phyloP scores from a whole-genome alignment of 2,113 vertebrate genomes.

The Galeopterus variegatus region DNA sequence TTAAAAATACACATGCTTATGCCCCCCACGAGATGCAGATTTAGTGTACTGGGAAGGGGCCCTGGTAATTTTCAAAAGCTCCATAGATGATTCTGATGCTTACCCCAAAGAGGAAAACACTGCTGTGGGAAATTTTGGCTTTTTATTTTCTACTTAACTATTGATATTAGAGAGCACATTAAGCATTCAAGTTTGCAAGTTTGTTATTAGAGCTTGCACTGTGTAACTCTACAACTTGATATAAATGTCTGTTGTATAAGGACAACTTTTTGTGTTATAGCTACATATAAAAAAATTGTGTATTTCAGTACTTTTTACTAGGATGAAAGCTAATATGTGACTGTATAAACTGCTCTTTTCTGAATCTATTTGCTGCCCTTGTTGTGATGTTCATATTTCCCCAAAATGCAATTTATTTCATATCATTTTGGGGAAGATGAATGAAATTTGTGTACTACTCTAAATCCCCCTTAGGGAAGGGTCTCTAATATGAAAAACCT shows the following conservation, averaged over 20 bases:
- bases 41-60: neutral
- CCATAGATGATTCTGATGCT: neutral
- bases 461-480: neutral
- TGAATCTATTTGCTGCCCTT: neutral
- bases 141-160: slow-evolving; percentile 42
- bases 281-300: neutral
- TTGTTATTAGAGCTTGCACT: neutral
- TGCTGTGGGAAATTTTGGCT: neutral
- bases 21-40: neutral
- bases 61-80: slow-evolving; percentile 9
- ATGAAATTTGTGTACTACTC: neutral
- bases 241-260: neutral
- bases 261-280: slow-evolving; percentile 16
- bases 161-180: neutral
- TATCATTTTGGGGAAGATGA: slow-evolving; percentile 12
- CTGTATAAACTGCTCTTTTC: neutral
- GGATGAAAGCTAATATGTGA: neutral
- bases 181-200: slow-evolving; percentile 22
- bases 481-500: neutral
- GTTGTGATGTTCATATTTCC: neutral
- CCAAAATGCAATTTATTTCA: neutral
- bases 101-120: neutral
- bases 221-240: neutral
- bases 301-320: slow-evolving; percentile 25
- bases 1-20: neutral